Conservation (phyloP, 2,888 invertebrate genomes). For the Copidosoma aretas region DNA sequence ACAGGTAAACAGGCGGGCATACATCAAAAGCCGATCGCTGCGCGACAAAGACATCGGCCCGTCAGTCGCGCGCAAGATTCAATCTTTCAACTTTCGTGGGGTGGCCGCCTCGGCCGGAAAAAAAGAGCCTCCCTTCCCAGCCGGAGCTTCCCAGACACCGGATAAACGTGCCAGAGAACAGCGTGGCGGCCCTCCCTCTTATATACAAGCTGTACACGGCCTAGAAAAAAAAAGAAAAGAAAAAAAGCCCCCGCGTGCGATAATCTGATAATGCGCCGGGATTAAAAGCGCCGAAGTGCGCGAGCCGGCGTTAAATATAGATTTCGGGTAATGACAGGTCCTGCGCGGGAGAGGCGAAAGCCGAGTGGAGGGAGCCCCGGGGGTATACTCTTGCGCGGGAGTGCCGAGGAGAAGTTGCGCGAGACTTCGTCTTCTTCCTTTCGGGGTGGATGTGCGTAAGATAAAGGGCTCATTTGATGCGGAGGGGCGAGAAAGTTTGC, state of each 20-base stretch:
- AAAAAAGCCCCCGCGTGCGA: too few relatives aligned
- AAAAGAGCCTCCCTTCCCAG: conserved; percentile 11
- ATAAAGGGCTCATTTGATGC: background rate
- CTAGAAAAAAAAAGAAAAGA: too few relatives aligned
- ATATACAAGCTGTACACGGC: too few relatives aligned
- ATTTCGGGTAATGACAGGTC: conserved; percentile 49
- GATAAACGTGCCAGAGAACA: too few relatives aligned
- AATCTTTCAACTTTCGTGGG: conserved; percentile 22
- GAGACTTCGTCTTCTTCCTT: background rate
- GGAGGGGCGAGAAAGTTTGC: background rate
- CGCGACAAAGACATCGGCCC: conserved; percentile 10
- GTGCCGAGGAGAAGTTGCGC: background rate
- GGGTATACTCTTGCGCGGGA: too few relatives aligned
- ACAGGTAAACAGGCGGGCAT: background rate
- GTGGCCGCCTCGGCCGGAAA: conserved; percentile 26
- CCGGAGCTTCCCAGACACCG: too few relatives aligned
- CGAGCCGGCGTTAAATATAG: conserved; percentile 50
- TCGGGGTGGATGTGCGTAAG: background rate
- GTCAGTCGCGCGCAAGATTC: conserved; percentile 32
- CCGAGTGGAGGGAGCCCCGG: too few relatives aligned
- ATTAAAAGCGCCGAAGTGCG: conserved; percentile 48
- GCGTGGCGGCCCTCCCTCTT: too few relatives aligned
- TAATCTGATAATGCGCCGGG: conserved; percentile 51
- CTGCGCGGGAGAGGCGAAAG: conserved; percentile 17
- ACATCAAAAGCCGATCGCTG: conserved; percentile 17